A percentile compares a stretch with the other conserved stretches of the same genome.
Conservation (phyloP, 2,113 vertebrate genomes). For the Triplophysa dalaica region DNA sequence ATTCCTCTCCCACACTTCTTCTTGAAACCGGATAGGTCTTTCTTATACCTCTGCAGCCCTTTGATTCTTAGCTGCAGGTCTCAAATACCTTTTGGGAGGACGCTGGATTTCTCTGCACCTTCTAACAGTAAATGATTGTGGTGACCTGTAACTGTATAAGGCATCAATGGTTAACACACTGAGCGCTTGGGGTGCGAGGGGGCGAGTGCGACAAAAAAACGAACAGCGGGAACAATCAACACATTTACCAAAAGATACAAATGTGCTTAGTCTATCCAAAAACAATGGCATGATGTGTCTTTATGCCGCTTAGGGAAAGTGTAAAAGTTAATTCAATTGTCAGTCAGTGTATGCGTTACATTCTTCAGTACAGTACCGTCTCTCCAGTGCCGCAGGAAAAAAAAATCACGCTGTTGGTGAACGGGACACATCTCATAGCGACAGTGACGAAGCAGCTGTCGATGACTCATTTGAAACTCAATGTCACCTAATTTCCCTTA, state of each 20-base stretch:
- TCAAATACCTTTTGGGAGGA: constrained; percentile 70
- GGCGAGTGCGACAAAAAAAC: constrained; percentile 40
- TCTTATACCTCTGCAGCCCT: constrained; percentile 71
- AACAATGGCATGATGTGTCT: background rate
- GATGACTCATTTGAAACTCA: constrained; percentile 67
- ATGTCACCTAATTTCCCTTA: constrained; percentile 66
- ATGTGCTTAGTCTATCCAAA: background rate
- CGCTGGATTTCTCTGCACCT: constrained; percentile 63
- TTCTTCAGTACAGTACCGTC: constrained; percentile 4
- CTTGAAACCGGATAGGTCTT: constrained; percentile 71
- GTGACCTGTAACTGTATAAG: constrained; percentile 69
- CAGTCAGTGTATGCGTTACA: background rate
- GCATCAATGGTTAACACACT: constrained; percentile 63
- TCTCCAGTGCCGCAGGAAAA: constrained; percentile 34
- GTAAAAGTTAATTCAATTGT: background rate
- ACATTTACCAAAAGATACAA: constrained; percentile 15
- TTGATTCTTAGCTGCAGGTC: constrained; percentile 76
- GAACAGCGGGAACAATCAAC: constrained; percentile 10
- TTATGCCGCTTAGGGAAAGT: background rate
- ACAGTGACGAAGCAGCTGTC: constrained; percentile 63
- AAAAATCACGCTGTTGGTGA: constrained; percentile 23
- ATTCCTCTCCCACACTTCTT: constrained; percentile 51
- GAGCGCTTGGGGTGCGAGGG: constrained; percentile 47
- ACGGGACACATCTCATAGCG: constrained; percentile 32
- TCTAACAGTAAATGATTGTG: constrained; percentile 75